Evolutionary conservation across 2,888 invertebrate genomes (phyloP), one percentile per base, ranked within the genome.

Genomic region (Diaphora mendica): DNA sequence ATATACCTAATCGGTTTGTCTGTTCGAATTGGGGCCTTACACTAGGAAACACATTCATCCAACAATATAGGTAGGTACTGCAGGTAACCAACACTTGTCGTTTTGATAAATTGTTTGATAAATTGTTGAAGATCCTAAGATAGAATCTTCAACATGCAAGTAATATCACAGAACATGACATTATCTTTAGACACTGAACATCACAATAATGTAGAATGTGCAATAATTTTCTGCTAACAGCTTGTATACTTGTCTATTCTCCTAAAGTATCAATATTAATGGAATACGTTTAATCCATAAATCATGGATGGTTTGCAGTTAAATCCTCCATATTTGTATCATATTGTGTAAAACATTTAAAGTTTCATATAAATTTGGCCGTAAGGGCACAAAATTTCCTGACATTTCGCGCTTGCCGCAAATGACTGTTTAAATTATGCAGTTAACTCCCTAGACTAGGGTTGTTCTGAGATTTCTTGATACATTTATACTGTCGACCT

Each of bases 381-480:
- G 82, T 83, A 83, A 77, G 81, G 82, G 84, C 82, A 83, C 83
- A 87, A 88, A 81, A 87, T 79, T 79, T 82, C 82, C 85, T 92
- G 93, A 88, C 90, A 93, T 93, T 94, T 92, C 88, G 86, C 83
- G 86, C 86, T 87, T 87, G 87, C 87, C 86, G 83, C 89, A 92
- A 93, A 93, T 90, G 88, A 91, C 88, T 91, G 90, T 88, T 90
- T 90, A 91, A 92, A 93, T 93, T 93, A 93, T 92, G 91, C 89
- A 91, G 90, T 92, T 93, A 91, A 89, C 88, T 90, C 86, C 87
- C 84, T 81, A 86, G 77, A 85, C 85, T 79, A 72, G 75, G 64
- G 77, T 71, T 78, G 62, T 79, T 66, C 79, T 64, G 74, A 48
- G 70, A 77, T 70, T 75, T 68, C 73, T 76, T 70, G 72, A 76